Evolutionary conservation across 2,113 vertebrate genomes (phyloP).

Genomic region (Kobus ellipsiprymnus): DNA sequence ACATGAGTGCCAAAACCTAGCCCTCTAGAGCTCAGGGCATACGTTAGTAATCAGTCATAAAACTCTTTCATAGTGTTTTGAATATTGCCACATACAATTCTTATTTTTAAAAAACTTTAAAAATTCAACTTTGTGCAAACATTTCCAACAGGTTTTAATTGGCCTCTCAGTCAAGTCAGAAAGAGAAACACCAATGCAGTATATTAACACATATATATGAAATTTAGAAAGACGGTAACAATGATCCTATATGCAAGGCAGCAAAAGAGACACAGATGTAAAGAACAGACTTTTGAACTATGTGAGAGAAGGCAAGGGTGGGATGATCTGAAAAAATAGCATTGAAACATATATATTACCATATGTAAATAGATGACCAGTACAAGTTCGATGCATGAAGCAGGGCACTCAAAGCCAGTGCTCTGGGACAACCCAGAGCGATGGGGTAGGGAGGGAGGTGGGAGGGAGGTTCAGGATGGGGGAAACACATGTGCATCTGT

Average conservation of each 20-base stretch:
- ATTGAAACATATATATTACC: background rate
- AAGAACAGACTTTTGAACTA: background rate
- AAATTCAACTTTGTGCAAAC: background rate
- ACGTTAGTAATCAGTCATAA: background rate
- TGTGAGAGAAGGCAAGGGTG: background rate
- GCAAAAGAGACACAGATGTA: background rate
- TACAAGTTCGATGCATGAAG: background rate
- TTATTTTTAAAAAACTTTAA: background rate
- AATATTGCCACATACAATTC: background rate
- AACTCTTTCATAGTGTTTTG: background rate
- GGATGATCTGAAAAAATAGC: background rate
- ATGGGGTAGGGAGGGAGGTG: background rate
- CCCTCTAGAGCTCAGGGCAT: background rate
- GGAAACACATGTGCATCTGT: background rate
- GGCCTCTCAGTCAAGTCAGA: background rate
- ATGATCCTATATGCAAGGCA: background rate
- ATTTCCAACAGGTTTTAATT: background rate
- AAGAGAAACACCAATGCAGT: background rate
- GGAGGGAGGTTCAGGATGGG: background rate
- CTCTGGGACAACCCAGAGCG: background rate
- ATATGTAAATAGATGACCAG: background rate
- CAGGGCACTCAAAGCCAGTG: background rate
- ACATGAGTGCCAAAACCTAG: background rate
- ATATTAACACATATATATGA: background rate
- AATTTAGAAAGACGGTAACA: background rate